Base-by-base conservation (phyloP, 2,797 vertebrate genomes). In the Pseudocheirus occidentalis region DNA sequence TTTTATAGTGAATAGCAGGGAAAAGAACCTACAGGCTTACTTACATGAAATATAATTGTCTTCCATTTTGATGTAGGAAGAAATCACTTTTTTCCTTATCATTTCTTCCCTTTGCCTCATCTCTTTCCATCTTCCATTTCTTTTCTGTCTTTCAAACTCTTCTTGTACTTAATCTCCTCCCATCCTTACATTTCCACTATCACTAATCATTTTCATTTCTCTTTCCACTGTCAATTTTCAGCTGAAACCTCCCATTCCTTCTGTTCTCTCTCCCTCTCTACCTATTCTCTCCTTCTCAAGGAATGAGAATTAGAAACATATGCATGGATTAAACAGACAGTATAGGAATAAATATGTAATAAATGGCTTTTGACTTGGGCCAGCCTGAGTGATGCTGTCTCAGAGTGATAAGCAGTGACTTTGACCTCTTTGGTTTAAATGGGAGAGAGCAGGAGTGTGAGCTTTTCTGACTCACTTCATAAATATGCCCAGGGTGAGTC, bases 401-500 rank as follows among this genome's bases (percentile, higher is more conserved):
- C 53, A 53, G 11, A 73, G 11, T 21, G 53, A 94, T 56, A 90
- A 90, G 46, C 27, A 95, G 90, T 4, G 9, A 53, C 73, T 91
- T 58, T 96, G 62, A 93, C 57, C 9, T 96, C 34, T 27, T 27
- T 93, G 21, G 1, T 87, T 73, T 90, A 95, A 94, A 91, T 6
- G 4, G 9, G 14, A 94, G 55, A 94, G 73, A 90, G 16, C 54
- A 54, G 3, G 92, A 29, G 50, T 58, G 21, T 94, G 53, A 91
- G 90, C 7, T 90, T 95, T 93, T 93, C 28, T 46, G 92, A 31
- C 0, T 91, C 13, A 24, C 21, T 90, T 94, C 27, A 55, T 62
- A 96, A 95, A 94, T 89, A 94, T 31, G 16, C n/a, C 66, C n/a
- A 40, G 50, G 28, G 57, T 93, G 90, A 95, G 27, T 81, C 94